Percentiles rank a stretch among this genome's conserved stretches.
Evolutionary conservation across 2,797 vertebrate species (phyloP).

Genomic region (Petrocephalus schoutedeni): DNA sequence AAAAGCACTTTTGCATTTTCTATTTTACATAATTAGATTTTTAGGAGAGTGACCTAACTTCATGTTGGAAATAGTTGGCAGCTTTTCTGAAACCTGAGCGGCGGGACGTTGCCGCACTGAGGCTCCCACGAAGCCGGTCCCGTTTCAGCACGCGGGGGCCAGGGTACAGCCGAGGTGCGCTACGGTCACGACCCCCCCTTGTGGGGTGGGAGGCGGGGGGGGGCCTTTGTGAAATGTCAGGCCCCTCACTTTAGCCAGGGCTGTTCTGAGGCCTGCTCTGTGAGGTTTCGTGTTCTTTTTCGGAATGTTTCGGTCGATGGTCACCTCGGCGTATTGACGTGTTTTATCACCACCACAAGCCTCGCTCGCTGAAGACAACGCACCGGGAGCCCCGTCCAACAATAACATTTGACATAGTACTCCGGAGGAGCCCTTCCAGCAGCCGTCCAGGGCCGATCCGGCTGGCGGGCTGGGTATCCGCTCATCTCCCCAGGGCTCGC

Average conservation of each 20-base stretch:
- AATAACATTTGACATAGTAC: neutral
- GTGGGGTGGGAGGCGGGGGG: neutral
- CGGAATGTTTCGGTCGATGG: neutral
- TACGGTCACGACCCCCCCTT: neutral
- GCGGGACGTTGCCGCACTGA: neutral
- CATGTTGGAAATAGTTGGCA: constrained; percentile 11
- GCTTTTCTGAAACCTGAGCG: constrained; percentile 8
- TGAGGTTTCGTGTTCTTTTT: neutral
- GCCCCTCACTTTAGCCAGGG: neutral
- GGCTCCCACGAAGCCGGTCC: neutral
- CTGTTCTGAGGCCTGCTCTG: neutral
- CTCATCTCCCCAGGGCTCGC: neutral
- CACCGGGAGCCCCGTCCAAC: neutral
- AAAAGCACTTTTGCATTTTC: neutral
- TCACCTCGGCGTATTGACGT: neutral
- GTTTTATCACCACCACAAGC: neutral
- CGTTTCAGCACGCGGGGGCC: neutral
- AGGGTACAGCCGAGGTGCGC: neutral
- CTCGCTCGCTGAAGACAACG: neutral
- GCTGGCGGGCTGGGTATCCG: neutral
- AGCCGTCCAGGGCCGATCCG: neutral
- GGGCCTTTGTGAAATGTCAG: neutral
- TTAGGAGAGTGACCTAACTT: constrained; percentile 17
- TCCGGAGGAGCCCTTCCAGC: neutral
- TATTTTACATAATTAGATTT: constrained; percentile 9